Percentiles rank a stretch among this genome's conserved stretches.
phyloP scores from a whole-genome alignment of 1,140 invertebrate genomes.

The Drosophila oshimai region DNA sequence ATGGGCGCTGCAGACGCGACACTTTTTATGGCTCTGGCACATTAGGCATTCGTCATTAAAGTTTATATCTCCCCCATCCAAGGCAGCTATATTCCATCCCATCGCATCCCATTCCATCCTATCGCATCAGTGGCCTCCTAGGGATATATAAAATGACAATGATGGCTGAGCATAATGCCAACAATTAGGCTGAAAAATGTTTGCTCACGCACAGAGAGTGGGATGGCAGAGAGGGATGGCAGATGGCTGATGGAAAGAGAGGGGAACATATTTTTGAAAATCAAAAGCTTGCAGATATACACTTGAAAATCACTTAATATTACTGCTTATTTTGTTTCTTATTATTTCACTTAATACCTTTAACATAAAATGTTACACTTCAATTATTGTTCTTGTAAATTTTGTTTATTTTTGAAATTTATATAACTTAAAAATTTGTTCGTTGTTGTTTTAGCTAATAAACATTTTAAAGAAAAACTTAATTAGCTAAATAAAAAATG shows the following conservation, averaged over 20 bases:
- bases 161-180: slow-evolving; percentile 48
- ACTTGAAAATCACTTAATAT: background rate
- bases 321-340: too few relatives aligned
- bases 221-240: background rate
- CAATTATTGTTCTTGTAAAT: too few relatives aligned
- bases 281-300: slow-evolving; percentile 30
- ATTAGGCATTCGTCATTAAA: slow-evolving; percentile 58
- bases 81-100: background rate
- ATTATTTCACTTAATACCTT: too few relatives aligned
- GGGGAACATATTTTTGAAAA: slow-evolving; percentile 31
- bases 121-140: background rate
- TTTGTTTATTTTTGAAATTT: too few relatives aligned
- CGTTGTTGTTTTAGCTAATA: too few relatives aligned
- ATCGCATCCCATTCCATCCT: background rate
- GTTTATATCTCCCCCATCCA: slow-evolving; percentile 25
- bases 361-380: too few relatives aligned
- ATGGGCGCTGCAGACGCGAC: slow-evolving; percentile 63
- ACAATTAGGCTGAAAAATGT: slow-evolving; percentile 56
- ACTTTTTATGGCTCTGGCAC: slow-evolving; percentile 58
- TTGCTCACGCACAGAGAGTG: slow-evolving; percentile 17
- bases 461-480: too few relatives aligned
- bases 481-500: too few relatives aligned
- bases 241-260: background rate
- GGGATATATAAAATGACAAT: slow-evolving; percentile 44
- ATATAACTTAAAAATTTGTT: too few relatives aligned